These are phyloP conservation scores for Eidolon helvum DNA, from an alignment of 2,113 vertebrate species.

Conservation along the genomic window DNA sequence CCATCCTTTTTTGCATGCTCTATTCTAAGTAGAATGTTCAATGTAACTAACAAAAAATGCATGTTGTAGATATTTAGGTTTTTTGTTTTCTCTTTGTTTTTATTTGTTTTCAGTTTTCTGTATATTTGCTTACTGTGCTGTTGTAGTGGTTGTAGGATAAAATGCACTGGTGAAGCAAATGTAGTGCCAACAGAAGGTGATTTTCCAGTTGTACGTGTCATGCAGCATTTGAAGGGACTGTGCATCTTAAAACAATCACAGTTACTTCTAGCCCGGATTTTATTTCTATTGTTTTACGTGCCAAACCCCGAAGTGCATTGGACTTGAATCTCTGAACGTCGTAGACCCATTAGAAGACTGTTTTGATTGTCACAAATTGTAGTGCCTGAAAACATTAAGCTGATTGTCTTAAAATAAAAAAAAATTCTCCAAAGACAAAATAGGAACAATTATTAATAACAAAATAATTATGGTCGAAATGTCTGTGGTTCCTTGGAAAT, in stretches of 20 bases:
- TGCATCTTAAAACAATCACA: conserved; percentile 80
- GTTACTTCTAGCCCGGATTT: conserved; percentile 73
- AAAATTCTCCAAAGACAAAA: conserved; percentile 72
- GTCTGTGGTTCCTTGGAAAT: conserved; percentile 91
- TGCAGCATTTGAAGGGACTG: conserved; percentile 90
- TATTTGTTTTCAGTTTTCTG: conserved; percentile 85
- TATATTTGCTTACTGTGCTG: conserved; percentile 90
- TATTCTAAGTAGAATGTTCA: conserved; percentile 88
- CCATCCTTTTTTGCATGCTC: conserved; percentile 92
- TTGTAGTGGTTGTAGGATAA: conserved; percentile 87
- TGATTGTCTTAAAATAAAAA: conserved; percentile 47
- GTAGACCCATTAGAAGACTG: conserved; percentile 69
- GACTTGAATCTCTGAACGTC: conserved; percentile 69
- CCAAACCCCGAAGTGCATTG: conserved; percentile 82
- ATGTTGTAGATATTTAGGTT: conserved; percentile 88
- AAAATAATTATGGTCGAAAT: conserved; percentile 58
- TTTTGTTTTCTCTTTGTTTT: conserved; percentile 83
- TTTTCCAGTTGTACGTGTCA: conserved; percentile 87
- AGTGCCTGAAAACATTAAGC: conserved; percentile 71
- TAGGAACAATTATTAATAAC: conserved; percentile 69
- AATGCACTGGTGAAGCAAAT: conserved; percentile 84
- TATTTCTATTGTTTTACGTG: conserved; percentile 82
- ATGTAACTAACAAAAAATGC: conserved; percentile 91
- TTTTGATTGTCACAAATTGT: conserved; percentile 71
- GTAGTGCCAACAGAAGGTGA: conserved; percentile 88